Base-by-base conservation (phyloP, 2,797 vertebrate species). In the Enteromius afrohamiltoni region DNA sequence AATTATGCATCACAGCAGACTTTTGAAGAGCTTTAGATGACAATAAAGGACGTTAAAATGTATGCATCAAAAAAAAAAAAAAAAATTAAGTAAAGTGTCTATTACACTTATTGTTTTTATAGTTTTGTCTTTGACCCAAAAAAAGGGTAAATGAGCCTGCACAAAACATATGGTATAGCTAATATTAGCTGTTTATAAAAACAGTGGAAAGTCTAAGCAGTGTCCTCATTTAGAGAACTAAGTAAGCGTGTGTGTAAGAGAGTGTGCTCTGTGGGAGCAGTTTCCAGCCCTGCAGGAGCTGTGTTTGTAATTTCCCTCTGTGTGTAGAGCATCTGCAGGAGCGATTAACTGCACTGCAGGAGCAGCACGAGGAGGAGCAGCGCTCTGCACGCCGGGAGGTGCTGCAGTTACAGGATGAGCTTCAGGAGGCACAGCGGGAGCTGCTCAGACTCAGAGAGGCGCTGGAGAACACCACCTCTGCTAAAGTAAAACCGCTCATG, bases 301-400 rank as follows among this genome's bases (percentile, higher is more conserved):
- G 1, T 60, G 10, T 49, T 9, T 75, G 34, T 90, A 67, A 42
- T 40, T 67, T 0, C 68, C 11, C 42, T 71, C 10, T 69, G 34
- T 68, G 11, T 60, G 7, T 49, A 96, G 95, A 84, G 23, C 87
- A 86, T 80, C 83, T 95, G 55, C 91, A 93, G 82, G 92, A 93
- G 79, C 87, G 87, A 67, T 85, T 95, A 29, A 87, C 70, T 14
- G 58, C 79, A 2, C 77, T 94, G 69, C 92, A 94, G 67, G 86
- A 91, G 79, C 92, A 95, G 19, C 91, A 92, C n/a, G 83, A 92
- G 31, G 90, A 91, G 80, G 95, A 96, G 84, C 86, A 92, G 79
- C 90, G 86, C 79, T 87, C 89, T 23, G 80, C 92, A 45, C 89
- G 88, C 47, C 87, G 87, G 47, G 93, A 94, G 88, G 85, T 92